Base-by-base conservation (phyloP, 2,113 vertebrate species). In the Guaruba guarouba region DNA sequence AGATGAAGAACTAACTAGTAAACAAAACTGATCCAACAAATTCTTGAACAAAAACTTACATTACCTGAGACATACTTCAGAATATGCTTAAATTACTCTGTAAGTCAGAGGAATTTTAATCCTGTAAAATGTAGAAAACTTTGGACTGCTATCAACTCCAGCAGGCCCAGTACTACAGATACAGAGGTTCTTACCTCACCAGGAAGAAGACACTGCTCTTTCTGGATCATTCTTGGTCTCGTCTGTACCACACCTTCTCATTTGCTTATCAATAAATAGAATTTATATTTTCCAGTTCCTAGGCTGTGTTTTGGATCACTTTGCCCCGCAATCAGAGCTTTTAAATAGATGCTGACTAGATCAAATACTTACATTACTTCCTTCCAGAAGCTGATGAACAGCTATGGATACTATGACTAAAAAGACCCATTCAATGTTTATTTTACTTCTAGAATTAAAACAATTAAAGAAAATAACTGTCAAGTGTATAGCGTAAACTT, bases 251-350 rank as follows among this genome's bases (percentile, higher is more conserved):
- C 6, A 41, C 13, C 6, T 92, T 76, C 18, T 81, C 22, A 37
- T 67, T 57, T 51, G 3, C 3, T 64, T 68, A 41, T 24, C 7
- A 88, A 17, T 41, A 70, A 63, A 71, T 17, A 54, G 3, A 52
- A 67, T n/a, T 70, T 49, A 3, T 57, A 24, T 79, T 92, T 90
- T 88, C 41, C 3, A 35, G 3, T 52, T 91, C 17, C 70, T 29
- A 78, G 71, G 10, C 9, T 66, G 43, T 75, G n/a, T 54, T 90
- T 82, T 79, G 11, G 0, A 0, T 79, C 12, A 73, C 10, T 4
- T 81, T 1, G 0, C 6, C 71, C 2, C 15, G 4, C 31, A 64
- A 55, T n/a, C 39, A 54, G 14, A 52, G 22, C 3, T 93, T 35
- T 69, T 61, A 14, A 46, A 23, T 11, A 37, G n/a, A 24, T 54